Base-by-base conservation (phyloP, 2,888 invertebrate genomes). In the Anthrax anthrax region DNA sequence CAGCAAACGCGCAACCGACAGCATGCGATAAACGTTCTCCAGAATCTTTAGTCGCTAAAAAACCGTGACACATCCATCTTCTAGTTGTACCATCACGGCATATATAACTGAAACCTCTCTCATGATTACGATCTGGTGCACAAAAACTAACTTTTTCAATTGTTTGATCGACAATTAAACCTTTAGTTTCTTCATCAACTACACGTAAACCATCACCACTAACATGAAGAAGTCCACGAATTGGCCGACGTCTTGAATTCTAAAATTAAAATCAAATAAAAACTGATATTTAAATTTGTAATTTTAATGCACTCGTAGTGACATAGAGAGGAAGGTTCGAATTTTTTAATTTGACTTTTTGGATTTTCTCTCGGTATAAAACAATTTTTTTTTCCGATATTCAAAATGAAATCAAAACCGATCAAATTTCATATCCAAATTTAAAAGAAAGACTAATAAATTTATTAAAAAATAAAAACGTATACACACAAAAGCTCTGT, bases 101-200 rank as follows among this genome's bases (percentile, higher is more conserved):
- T 54, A 98, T 98, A 72, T 98, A 98, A 53, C 97, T 96, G 72
- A 54, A 98, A 18, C 97, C 98, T 54, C 91, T 82, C 60, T 97
- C 96, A 62, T 96, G 91, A 67, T 92, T 94, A 50, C 97, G 78
- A 69, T 99, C 98, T 2, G 98, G 98, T 9, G 98, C 97, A 71
- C 98, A 99, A 70, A 99, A 99, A n/a, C 97, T 98, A 4, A 99
- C 97, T 70, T 99, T 98, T 70, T 98, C 98, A 52, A 99, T 98
- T 19, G 97, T 98, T 72, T 98, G 98, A 70, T 99, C 98, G 36
- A 98, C 96, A 55, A 99, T 91, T 53, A 98, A 77, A 32, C 96
- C 96, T 72, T 96, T 97, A 29, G 95, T 96, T 65, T 97, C 95
- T 60, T 97, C 97, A 67, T 98, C 98, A 2, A 98, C 97, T 4